phyloP scores from a whole-genome alignment of 1,140 invertebrate species.

The Neodiprion pinetum region DNA sequence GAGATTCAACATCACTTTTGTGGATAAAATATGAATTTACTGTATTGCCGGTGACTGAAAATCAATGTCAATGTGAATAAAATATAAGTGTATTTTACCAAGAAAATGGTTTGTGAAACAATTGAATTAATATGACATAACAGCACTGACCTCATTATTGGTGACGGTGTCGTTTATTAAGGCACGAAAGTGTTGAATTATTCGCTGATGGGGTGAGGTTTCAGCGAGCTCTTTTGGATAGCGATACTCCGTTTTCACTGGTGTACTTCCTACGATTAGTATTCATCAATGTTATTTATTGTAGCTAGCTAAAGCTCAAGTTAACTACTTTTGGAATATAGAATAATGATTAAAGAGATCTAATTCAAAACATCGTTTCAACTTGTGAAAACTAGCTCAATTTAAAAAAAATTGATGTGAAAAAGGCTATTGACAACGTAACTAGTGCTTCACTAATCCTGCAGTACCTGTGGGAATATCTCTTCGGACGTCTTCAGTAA shows the following conservation, averaged over 20 bases:
- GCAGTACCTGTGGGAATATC: constrained; percentile 63
- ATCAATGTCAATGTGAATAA: no score
- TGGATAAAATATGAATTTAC: no score
- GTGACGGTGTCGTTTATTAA: no score
- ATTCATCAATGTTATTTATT: background rate
- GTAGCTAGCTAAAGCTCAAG: background rate
- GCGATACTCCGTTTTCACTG: constrained; percentile 66
- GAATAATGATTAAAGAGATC: constrained; percentile 56
- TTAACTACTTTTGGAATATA: constrained; percentile 21
- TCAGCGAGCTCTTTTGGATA: constrained; percentile 67
- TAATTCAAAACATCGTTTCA: constrained; percentile 51
- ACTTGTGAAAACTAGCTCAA: constrained; percentile 9
- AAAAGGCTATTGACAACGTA: no score
- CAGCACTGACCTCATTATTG: no score
- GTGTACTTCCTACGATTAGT: constrained; percentile 65
- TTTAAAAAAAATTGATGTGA: background rate
- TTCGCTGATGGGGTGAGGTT: constrained; percentile 74
- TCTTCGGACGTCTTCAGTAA: constrained; percentile 61
- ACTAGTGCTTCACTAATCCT: no score
- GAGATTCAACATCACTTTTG: no score
- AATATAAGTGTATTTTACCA: no score
- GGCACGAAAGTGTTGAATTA: constrained; percentile 54
- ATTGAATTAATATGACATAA: no score
- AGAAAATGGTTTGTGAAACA: no score
- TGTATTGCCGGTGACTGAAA: no score